phyloP scores from a whole-genome alignment of 92 coral and sea anemone species.

The Parazoanthus darwini region DNA sequence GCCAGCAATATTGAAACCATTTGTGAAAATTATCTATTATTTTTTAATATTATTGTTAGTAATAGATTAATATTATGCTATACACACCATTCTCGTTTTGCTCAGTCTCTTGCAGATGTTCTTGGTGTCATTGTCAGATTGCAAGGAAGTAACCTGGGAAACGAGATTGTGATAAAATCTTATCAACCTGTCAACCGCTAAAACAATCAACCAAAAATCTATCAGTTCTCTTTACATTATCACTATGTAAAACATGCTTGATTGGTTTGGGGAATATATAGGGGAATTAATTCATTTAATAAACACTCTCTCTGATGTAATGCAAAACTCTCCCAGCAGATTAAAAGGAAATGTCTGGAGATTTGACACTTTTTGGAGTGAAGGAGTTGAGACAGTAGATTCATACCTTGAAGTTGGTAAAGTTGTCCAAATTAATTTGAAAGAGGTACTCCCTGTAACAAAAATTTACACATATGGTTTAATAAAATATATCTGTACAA shows the following conservation, averaged over 20 bases:
- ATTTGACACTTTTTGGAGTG: neutral
- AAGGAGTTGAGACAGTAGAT: neutral
- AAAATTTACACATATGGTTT: neutral
- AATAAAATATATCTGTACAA: no score
- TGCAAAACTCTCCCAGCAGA: no score
- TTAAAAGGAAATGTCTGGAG: no score
- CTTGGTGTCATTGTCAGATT: neutral
- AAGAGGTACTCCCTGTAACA: slow-evolving; percentile 30
- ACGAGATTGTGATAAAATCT: neutral
- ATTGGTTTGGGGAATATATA: no score
- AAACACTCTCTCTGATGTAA: no score
- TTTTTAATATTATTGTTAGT: neutral
- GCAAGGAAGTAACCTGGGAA: slow-evolving; percentile 10
- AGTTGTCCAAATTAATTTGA: slow-evolving; percentile 34
- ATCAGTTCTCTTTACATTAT: no score
- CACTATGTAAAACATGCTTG: no score
- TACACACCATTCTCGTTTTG: slow-evolving; percentile 10
- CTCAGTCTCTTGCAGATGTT: neutral
- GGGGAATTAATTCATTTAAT: no score
- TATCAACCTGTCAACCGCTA: neutral
- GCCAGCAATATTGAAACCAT: neutral
- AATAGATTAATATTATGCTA: neutral
- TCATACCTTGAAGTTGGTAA: slow-evolving; percentile 31
- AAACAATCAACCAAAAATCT: no score
- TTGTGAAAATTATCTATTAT: neutral